phyloP scores from a whole-genome alignment of 2,113 vertebrate species.

The Falcunculus frontatus region DNA sequence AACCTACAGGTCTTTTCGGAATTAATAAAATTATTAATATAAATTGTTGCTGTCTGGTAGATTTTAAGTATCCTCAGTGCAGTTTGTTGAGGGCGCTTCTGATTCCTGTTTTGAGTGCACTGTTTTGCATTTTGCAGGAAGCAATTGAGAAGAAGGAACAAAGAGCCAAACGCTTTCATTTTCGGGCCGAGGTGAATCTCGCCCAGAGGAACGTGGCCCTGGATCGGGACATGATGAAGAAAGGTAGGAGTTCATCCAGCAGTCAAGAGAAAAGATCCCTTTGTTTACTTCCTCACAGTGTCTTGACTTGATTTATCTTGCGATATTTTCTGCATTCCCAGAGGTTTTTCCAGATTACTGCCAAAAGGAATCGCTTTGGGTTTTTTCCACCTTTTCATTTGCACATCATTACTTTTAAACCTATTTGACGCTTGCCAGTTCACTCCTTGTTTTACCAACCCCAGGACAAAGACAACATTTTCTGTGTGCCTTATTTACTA shows the following conservation, averaged over 20 bases:
- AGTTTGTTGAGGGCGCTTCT: background rate
- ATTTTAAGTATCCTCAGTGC: background rate
- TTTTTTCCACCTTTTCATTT: background rate
- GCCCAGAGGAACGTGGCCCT: conserved; percentile 84
- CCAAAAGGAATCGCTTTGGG: background rate
- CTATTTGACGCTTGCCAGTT: background rate
- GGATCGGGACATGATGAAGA: conserved; percentile 89
- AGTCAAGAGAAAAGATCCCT: background rate
- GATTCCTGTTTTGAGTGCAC: background rate
- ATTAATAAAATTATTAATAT: background rate
- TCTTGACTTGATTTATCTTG: background rate
- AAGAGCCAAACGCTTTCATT: conserved; percentile 91
- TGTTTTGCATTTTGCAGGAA: conserved; percentile 75
- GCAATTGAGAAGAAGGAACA: conserved; percentile 96
- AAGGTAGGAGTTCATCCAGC: conserved; percentile 72
- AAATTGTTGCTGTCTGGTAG: background rate
- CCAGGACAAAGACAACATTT: background rate
- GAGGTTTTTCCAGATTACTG: background rate
- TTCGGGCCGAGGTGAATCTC: conserved; percentile 82
- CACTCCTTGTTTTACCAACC: background rate
- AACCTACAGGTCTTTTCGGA: background rate
- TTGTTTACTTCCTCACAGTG: background rate
- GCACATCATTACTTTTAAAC: background rate
- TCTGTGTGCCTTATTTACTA: background rate
- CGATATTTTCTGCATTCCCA: background rate